Conservation (phyloP, 2,797 vertebrate genomes). For the Helicolenus hilgendorfi region DNA sequence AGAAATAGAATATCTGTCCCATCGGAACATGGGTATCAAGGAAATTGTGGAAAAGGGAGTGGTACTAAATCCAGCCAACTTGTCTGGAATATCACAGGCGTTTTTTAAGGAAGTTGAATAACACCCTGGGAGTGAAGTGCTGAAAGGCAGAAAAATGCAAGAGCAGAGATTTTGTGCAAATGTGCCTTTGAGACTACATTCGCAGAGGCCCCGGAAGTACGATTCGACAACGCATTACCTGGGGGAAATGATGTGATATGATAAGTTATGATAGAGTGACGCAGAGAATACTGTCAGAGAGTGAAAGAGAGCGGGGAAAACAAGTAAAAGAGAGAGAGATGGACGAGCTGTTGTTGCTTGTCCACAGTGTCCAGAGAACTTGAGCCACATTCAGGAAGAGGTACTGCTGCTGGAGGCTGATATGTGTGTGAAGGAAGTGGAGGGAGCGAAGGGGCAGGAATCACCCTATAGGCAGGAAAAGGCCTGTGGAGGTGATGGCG, state of each 20-base stretch:
- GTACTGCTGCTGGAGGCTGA: conserved; percentile 88
- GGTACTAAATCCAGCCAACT: conserved; percentile 51
- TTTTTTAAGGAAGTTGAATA: conserved; percentile 72
- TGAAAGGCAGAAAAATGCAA: conserved; percentile 53
- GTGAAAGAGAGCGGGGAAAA: conserved; percentile 21
- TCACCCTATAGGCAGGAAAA: conserved; percentile 90
- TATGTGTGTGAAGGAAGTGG: conserved; percentile 89
- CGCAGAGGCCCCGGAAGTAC: background rate
- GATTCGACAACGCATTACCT: conserved; percentile 7
- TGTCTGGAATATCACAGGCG: conserved; percentile 64
- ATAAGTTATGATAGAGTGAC: background rate
- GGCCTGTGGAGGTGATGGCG: conserved; percentile 81
- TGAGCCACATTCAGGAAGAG: conserved; percentile 87
- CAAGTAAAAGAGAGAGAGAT: conserved; percentile 27
- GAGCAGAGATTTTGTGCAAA: conserved; percentile 36
- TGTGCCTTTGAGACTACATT: background rate
- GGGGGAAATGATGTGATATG: conserved; percentile 24
- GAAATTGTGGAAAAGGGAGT: conserved; percentile 78
- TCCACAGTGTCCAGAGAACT: conserved; percentile 74
- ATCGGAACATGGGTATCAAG: conserved; percentile 62
- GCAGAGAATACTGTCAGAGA: conserved; percentile 1
- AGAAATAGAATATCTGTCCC: conserved; percentile 67
- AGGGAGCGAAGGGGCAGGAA: conserved; percentile 88
- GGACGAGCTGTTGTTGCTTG: conserved; percentile 69
- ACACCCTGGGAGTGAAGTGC: conserved; percentile 59